Percentiles rank a stretch among this genome's conserved stretches.
Conservation (phyloP, 2,113 vertebrate genomes). For the Stercorarius parasiticus region DNA sequence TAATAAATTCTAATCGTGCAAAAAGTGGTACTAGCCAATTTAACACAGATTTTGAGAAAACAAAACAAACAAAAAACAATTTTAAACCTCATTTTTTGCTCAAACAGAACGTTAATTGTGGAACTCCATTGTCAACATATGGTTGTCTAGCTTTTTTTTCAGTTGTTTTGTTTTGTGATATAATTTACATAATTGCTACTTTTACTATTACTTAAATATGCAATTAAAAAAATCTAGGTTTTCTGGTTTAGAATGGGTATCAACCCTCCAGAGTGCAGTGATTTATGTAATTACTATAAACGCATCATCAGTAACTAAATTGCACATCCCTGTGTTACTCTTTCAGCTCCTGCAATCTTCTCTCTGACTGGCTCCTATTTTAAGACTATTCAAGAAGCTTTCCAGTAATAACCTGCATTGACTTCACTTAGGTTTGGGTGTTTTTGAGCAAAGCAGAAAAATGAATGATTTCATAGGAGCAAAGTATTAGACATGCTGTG, state of each 20-base stretch:
- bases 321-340: neutral
- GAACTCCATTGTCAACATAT: neutral
- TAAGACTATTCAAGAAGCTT: neutral
- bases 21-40: neutral
- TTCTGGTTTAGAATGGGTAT: neutral
- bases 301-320: neutral
- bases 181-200: neutral
- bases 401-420: neutral
- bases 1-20: neutral
- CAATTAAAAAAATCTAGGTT: neutral
- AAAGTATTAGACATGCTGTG: neutral
- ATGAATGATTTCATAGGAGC: neutral
- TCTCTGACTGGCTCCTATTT: neutral
- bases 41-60: neutral
- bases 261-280: neutral
- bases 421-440: neutral
- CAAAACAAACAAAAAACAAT: neutral
- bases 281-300: neutral
- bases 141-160: neutral
- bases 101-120: neutral
- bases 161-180: neutral
- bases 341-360: neutral
- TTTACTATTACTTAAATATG: neutral
- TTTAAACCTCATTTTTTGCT: neutral
- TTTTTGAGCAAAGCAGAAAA: neutral